Conservation (phyloP, 2,888 invertebrate genomes). For the Mythimna lalbum region DNA sequence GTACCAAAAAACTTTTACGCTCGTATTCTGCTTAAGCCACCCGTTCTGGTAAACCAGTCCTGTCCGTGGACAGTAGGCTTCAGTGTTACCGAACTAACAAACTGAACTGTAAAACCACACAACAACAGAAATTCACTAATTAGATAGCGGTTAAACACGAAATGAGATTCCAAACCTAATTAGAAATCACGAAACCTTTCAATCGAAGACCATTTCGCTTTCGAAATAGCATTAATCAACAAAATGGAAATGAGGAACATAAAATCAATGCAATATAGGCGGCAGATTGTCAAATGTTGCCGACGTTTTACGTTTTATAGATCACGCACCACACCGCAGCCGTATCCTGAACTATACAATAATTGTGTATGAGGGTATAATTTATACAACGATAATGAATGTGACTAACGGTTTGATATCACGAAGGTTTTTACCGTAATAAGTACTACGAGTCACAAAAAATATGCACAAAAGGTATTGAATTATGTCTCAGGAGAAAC, state of each 20-base stretch:
- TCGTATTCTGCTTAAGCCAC: no score
- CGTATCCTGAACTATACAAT: constrained; percentile 78
- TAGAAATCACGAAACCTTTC: constrained; percentile 57
- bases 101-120: constrained; percentile 15
- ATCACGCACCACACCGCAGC: constrained; percentile 78
- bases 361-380: constrained; percentile 85
- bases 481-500: constrained; percentile 76
- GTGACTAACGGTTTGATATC: constrained; percentile 84
- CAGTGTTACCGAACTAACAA: constrained; percentile 3
- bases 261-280: constrained; percentile 70
- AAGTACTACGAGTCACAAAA: constrained; percentile 78
- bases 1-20: no score
- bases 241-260: constrained; percentile 69
- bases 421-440: constrained; percentile 87
- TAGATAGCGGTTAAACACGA: constrained; percentile 45
- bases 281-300: constrained; percentile 73
- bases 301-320: constrained; percentile 75
- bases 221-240: constrained; percentile 61
- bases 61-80: no score
- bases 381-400: constrained; percentile 87
- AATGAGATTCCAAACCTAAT: constrained; percentile 54
- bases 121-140: constrained; percentile 50
- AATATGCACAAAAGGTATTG: constrained; percentile 78
- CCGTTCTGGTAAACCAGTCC: no score
- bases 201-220: constrained; percentile 61